Percentiles rank a stretch among this genome's conserved stretches.
Conservation (phyloP, 2,113 vertebrate species). For the Calypte anna region DNA sequence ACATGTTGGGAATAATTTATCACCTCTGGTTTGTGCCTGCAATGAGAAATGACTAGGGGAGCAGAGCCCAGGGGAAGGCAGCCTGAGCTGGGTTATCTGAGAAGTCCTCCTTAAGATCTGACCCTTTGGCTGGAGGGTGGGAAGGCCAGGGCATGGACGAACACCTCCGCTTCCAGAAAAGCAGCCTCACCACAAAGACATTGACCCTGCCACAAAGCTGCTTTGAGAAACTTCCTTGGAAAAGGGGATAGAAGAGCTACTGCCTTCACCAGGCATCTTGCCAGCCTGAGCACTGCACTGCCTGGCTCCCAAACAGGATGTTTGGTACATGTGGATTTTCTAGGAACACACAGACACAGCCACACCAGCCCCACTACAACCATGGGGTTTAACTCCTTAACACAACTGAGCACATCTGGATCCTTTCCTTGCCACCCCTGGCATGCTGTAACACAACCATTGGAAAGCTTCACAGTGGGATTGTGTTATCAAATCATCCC, state of each 20-base stretch:
- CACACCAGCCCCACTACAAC: neutral
- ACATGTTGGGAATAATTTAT: neutral
- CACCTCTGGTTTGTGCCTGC: neutral
- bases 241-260: neutral
- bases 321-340: neutral
- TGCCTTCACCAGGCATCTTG: neutral
- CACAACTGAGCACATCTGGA: fast-evolving
- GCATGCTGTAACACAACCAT: fast-evolving
- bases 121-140: neutral
- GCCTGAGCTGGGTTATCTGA: neutral
- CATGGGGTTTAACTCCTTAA: fast-evolving
- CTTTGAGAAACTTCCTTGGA: neutral
- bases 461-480: neutral
- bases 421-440: neutral
- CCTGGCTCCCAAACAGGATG: neutral
- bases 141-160: neutral
- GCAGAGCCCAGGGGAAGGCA: neutral
- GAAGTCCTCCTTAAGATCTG: neutral
- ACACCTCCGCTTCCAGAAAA: neutral
- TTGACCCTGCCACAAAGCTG: fast-evolving
- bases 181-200: neutral
- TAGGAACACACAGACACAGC: neutral
- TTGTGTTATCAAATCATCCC: fast-evolving
- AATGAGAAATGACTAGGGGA: neutral
- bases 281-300: fast-evolving